These are phyloP conservation scores for Chunga burmeisteri DNA, from an alignment of 2,113 vertebrate species.

Conservation along the genomic window DNA sequence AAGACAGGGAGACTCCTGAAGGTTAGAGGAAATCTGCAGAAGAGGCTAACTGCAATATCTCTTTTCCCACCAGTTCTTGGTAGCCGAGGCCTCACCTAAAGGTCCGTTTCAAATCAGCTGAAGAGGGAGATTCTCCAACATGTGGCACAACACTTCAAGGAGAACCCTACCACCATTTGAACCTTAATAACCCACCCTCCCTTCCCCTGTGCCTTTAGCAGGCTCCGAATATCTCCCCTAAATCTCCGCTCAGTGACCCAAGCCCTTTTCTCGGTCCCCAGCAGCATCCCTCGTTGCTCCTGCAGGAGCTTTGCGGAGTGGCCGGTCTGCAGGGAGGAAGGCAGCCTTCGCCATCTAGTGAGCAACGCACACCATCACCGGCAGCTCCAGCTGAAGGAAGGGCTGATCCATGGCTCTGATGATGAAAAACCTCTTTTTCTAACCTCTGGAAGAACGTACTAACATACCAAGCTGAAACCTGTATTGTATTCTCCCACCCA, in stretches of 20 bases:
- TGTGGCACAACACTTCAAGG: neutral
- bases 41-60: neutral
- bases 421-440: neutral
- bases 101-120: neutral
- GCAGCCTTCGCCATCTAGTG: constrained; percentile 66
- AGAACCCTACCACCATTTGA: neutral
- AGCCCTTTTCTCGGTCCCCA: neutral
- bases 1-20: neutral
- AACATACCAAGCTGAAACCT: neutral
- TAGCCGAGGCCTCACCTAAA: neutral
- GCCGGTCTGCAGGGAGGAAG: neutral
- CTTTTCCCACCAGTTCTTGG: neutral
- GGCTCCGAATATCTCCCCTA: neutral
- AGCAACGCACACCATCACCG: neutral
- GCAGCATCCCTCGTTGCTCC: neutral
- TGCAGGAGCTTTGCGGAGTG: rapidly evolving
- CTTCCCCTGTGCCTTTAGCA: neutral
- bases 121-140: neutral
- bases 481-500: neutral
- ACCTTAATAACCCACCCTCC: neutral
- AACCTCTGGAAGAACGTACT: neutral
- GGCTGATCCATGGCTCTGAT: neutral
- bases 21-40: neutral
- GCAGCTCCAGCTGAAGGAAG: neutral
- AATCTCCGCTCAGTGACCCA: neutral